Conservation (phyloP, 2,888 invertebrate species). For the Hydraecia micacea region DNA sequence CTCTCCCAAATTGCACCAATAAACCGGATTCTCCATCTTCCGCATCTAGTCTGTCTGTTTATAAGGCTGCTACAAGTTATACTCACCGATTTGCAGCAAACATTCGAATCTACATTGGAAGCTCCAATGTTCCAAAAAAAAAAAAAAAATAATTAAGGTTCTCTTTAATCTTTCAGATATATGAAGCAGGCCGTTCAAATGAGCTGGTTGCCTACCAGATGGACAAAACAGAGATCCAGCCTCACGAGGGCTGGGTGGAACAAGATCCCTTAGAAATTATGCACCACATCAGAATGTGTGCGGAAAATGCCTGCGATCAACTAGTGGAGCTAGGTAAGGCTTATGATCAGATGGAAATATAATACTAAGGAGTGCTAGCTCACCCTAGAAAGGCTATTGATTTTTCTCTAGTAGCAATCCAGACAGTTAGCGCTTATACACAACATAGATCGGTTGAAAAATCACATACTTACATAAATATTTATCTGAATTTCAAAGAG, state of each 20-base stretch:
- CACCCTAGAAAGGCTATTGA: not conserved
- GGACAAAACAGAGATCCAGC: slow-evolving; percentile 94
- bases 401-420: not conserved
- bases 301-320: slow-evolving; percentile 93
- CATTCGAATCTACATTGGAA: not conserved
- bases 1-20: not conserved
- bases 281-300: slow-evolving; percentile 94
- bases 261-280: slow-evolving; percentile 97
- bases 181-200: slow-evolving; percentile 93
- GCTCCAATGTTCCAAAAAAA: not conserved
- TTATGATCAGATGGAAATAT: slow-evolving; percentile 16
- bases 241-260: slow-evolving; percentile 98
- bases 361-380: not conserved
- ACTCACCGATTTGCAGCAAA: not conserved
- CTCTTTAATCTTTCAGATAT: slow-evolving; percentile 90
- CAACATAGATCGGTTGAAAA: not conserved
- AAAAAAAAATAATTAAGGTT: not conserved
- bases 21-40: not conserved
- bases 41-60: not conserved
- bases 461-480: not conserved
- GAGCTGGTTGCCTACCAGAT: slow-evolving; percentile 95
- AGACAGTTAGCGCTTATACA: not conserved
- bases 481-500: not conserved
- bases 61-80: too few relatives aligned
- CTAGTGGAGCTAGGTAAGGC: slow-evolving; percentile 89